Evolutionary conservation across 2,888 invertebrate species (phyloP), one percentile per base, ranked within the genome.

Genomic region (Augiades crinisus): DNA sequence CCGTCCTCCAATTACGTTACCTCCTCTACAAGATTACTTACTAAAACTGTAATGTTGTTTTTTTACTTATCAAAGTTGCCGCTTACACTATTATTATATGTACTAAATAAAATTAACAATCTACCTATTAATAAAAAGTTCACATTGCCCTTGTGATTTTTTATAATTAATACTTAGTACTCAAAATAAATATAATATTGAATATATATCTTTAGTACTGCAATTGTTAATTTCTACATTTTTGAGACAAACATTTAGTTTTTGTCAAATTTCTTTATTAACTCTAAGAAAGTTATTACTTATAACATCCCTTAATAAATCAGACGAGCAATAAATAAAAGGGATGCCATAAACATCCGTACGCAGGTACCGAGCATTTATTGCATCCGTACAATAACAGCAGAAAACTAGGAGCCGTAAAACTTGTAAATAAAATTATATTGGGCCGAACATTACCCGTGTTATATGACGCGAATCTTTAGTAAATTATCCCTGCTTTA

Each of bases 401-500:
- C 13, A 41, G 30, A 17, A 14, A 43, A 44, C 44, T 33, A 44
- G 21, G n/a, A 17, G 12, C 33, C 31, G 10, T 33, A 21, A 33
- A 33, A 22, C n/a, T 16, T 34, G 49, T 41, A 33, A 49, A 41
- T 49, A 50, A 50, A 43, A 36, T 50, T 50, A 49, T 47, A 53
- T 43, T 14, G 19, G n/a, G 27, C 46, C 13, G 37, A 47, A 56
- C 45, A 47, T 55, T 33, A 31, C 13, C 33, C 22, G 24, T 47
- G 38, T n/a, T 47, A 33, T 27, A 40, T 47, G 46, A 50, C 27
- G 46, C 41, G 44, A 47, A 52, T 40, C 43, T 19, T 54, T 36
- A 46, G 51, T 62, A 58, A 58, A 59, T 60, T 58, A 61, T 47
- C 50, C 53, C 41, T 41, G 59, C 56, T 53, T 44, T 58, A 59